Evolutionary conservation across 2,888 invertebrate genomes (phyloP).

Genomic region (Melanophora roralis): DNA sequence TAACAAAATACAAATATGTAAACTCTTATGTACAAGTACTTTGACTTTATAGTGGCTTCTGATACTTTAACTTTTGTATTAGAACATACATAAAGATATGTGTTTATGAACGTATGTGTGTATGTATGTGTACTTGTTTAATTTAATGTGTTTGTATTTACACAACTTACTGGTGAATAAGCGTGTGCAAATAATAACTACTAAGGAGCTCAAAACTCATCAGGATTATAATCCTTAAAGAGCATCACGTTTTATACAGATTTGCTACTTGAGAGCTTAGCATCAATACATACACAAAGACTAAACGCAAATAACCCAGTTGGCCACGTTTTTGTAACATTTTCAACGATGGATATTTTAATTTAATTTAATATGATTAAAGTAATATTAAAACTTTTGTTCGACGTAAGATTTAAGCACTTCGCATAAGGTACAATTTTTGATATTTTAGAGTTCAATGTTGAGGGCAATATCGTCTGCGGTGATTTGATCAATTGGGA

Average conservation of each 20-base stretch:
- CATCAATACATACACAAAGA: neutral
- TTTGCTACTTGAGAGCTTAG: slow-evolving; percentile 26
- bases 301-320: neutral
- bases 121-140: neutral
- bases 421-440: too few species aligned
- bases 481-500: too few species aligned
- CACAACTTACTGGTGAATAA: slow-evolving; percentile 8
- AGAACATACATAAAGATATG: neutral
- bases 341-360: too few species aligned
- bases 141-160: neutral
- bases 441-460: too few species aligned
- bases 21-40: neutral
- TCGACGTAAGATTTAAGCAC: too few species aligned
- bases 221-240: slow-evolving; percentile 32
- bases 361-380: too few species aligned
- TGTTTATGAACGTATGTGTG: neutral
- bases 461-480: too few species aligned
- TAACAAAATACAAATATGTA: neutral
- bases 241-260: slow-evolving; percentile 44
- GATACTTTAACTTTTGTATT: neutral
- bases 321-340: too few species aligned
- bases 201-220: slow-evolving; percentile 29
- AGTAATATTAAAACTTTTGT: too few species aligned
- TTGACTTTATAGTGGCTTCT: neutral
- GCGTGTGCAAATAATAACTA: slow-evolving; percentile 40